Conservation (phyloP, 2,888 invertebrate genomes). For the Nipponacmea schrenckii region DNA sequence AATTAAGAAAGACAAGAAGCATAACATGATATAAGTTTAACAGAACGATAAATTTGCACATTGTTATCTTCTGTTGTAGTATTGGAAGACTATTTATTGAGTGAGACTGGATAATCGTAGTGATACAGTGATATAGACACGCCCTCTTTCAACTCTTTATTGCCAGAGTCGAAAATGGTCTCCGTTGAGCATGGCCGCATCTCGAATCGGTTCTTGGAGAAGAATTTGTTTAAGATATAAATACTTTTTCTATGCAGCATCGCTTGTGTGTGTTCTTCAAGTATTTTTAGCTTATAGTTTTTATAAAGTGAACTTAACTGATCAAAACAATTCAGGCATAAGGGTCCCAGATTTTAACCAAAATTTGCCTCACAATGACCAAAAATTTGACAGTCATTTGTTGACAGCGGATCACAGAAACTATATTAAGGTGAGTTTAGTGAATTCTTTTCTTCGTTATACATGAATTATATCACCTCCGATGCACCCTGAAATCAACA, state of each 20-base stretch:
- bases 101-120: no score
- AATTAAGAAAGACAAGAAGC: no score
- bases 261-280: constrained; percentile 77
- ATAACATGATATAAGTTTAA: no score
- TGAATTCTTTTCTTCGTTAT: no score
- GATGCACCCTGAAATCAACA: no score
- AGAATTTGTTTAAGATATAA: constrained; percentile 49
- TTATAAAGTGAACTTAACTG: constrained; percentile 36
- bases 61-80: no score
- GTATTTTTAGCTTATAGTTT: constrained; percentile 75
- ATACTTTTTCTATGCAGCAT: constrained; percentile 75
- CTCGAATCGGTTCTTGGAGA: constrained; percentile 43
- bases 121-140: not conserved
- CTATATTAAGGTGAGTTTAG: not conserved
- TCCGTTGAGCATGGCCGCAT: constrained; percentile 43
- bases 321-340: not conserved
- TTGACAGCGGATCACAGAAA: not conserved
- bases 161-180: constrained; percentile 1
- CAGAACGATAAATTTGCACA: no score
- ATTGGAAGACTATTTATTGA: no score
- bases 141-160: not conserved
- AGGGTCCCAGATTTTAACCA: no score
- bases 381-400: constrained; percentile 2
- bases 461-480: no score
- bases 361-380: not conserved